These are phyloP conservation scores for Notocelia uddmanniana DNA, from an alignment of 2,888 invertebrate genomes.

Conservation along the genomic window DNA sequence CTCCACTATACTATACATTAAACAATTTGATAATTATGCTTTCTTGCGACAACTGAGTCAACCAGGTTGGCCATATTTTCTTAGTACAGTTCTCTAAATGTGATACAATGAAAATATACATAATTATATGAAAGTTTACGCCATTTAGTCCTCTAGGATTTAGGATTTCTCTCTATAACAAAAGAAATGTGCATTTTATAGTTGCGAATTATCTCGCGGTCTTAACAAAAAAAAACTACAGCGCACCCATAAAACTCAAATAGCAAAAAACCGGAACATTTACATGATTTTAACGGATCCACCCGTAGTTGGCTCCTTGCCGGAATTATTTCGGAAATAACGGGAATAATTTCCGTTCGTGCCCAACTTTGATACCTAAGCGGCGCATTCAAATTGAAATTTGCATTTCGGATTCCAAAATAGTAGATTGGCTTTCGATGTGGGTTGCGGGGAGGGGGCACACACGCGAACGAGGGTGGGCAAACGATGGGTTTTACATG, in stretches of 20 bases:
- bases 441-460: constrained; percentile 18
- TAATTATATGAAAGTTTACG: too few relatives aligned
- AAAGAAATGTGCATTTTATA: too few relatives aligned
- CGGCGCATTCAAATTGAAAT: constrained; percentile 43
- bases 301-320: constrained; percentile 35
- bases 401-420: constrained; percentile 44
- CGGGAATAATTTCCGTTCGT: constrained; percentile 33
- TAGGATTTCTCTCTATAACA: too few relatives aligned
- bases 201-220: too few relatives aligned
- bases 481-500: neutral
- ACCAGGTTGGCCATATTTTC: too few relatives aligned
- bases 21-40: too few relatives aligned
- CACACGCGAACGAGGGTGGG: constrained; percentile 39
- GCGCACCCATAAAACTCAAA: neutral
- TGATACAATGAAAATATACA: too few relatives aligned
- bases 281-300: constrained; percentile 14
- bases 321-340: constrained; percentile 43
- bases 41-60: too few relatives aligned
- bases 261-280: constrained; percentile 15
- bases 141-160: too few relatives aligned
- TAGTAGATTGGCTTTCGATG: constrained; percentile 44
- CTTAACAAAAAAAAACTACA: neutral
- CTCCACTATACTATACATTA: too few relatives aligned
- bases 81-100: too few relatives aligned
- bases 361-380: constrained; percentile 32